phyloP scores from a whole-genome alignment of 2,888 invertebrate species.

The Lasioglossum vierecki region DNA sequence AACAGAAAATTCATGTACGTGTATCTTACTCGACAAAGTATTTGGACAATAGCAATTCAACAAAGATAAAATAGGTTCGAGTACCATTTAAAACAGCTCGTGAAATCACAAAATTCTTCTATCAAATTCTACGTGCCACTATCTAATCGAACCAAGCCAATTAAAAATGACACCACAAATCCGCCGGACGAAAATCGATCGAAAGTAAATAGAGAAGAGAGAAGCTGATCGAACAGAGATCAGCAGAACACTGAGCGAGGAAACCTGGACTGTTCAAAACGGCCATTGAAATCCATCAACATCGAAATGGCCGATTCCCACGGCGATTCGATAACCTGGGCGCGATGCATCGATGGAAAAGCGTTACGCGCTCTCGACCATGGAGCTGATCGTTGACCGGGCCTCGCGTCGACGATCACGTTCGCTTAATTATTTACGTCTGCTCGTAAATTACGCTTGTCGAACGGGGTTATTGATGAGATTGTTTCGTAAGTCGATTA shows the following conservation, averaged over 20 bases:
- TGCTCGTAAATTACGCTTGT: constrained; percentile 62
- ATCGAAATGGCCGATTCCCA: neutral
- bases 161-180: neutral
- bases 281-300: neutral
- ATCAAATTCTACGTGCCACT: neutral
- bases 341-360: constrained; percentile 27
- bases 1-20: no score
- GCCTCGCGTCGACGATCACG: constrained; percentile 50
- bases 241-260: neutral
- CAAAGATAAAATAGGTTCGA: neutral
- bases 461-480: constrained; percentile 59
- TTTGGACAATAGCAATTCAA: neutral
- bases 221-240: neutral
- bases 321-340: constrained; percentile 13
- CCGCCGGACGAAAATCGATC: neutral
- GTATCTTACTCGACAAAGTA: no score
- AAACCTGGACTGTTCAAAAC: neutral
- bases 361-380: constrained; percentile 13
- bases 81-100: neutral
- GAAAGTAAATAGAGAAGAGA: neutral
- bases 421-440: constrained; percentile 61
- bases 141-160: neutral
- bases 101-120: neutral
- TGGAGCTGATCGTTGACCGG: constrained; percentile 32
- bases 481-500: constrained; percentile 62